A percentile compares a stretch with the other conserved stretches of the same genome.
These are phyloP conservation scores for Agapostemon virescens DNA, from an alignment of 2,888 invertebrate genomes.

Conservation along the genomic window DNA sequence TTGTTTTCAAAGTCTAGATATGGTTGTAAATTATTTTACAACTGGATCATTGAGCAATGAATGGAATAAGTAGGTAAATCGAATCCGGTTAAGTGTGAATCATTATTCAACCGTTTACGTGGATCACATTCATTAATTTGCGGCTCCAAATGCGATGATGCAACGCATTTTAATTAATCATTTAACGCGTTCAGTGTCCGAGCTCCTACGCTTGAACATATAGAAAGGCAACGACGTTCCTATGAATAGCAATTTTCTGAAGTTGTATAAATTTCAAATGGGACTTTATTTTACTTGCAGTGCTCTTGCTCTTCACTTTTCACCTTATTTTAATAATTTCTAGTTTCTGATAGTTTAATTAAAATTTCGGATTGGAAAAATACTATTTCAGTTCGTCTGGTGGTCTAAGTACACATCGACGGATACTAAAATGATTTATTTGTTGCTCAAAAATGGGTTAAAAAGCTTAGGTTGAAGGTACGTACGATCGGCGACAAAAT, in stretches of 20 bases:
- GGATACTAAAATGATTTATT: not conserved
- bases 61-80: not conserved
- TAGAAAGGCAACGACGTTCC: no score
- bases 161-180: constrained; percentile 7
- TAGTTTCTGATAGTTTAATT: no score
- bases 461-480: not conserved
- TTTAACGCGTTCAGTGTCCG: not conserved
- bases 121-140: not conserved
- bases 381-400: no score
- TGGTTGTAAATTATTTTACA: constrained; percentile 27
- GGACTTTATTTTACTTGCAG: no score
- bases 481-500: no score
- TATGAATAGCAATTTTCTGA: no score
- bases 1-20: constrained; percentile 14
- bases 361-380: no score
- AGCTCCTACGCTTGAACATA: not conserved
- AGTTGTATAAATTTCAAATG: no score
- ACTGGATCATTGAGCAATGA: not conserved
- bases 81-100: not conserved
- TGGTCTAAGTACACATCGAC: no score
- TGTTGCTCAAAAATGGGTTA: not conserved
- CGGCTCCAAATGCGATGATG: not conserved
- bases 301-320: no score
- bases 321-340: no score
- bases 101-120: not conserved